Percentiles rank a stretch among this genome's conserved stretches.
These are phyloP conservation scores for Pygocentrus nattereri DNA, from an alignment of 2,797 vertebrate species.

Conservation along the genomic window DNA sequence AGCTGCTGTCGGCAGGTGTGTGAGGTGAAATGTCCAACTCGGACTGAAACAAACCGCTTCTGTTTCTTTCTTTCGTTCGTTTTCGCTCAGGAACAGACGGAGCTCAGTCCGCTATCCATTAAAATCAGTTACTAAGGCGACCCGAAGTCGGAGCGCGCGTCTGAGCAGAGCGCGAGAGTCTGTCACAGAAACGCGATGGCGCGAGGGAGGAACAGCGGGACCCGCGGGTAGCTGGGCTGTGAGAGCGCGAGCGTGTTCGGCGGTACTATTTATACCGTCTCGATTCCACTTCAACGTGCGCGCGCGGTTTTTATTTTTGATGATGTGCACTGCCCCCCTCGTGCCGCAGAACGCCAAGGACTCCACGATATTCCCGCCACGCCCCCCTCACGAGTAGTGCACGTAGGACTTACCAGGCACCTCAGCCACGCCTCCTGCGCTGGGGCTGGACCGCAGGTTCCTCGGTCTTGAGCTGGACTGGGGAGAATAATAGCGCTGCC, in stretches of 20 bases:
- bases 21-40: too few species aligned
- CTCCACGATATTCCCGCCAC: constrained; percentile 53
- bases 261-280: constrained; percentile 82
- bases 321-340: constrained; percentile 56
- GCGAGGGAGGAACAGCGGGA: too few species aligned
- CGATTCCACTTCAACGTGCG: constrained; percentile 87
- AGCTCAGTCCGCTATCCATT: constrained; percentile 1
- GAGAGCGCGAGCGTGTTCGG: neutral
- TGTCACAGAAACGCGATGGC: neutral
- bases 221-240: neutral
- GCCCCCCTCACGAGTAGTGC: constrained; percentile 42
- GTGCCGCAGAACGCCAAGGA: constrained; percentile 54
- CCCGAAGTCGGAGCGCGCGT: too few species aligned
- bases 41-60: too few species aligned
- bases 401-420: constrained; percentile 24
- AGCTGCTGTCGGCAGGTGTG: neutral
- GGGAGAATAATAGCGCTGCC: neutral
- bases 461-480: neutral
- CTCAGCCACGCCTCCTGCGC: neutral
- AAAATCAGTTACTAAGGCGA: neutral
- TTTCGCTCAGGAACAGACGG: neutral
- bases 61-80: too few species aligned
- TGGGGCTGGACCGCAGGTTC: neutral
- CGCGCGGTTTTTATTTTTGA: constrained; percentile 68
- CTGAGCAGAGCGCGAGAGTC: too few species aligned